These are phyloP conservation scores for Spisula solida DNA, from an alignment of 2,888 invertebrate genomes.

Conservation along the genomic window DNA sequence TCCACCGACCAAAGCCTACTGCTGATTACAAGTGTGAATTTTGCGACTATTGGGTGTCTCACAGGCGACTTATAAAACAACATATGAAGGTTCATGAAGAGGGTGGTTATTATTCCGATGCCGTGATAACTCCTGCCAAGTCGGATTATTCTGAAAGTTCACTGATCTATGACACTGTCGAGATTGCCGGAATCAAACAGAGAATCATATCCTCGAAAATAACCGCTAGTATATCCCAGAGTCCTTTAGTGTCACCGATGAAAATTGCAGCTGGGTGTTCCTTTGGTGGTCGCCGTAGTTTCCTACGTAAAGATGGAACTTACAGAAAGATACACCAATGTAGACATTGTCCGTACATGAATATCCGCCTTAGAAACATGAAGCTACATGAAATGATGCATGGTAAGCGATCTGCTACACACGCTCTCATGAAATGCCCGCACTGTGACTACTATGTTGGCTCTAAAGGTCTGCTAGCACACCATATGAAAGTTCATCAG, in stretches of 20 bases:
- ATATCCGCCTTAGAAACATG: conserved; percentile 93
- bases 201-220: conserved; percentile 85
- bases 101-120: conserved; percentile 40
- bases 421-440: conserved; percentile 90
- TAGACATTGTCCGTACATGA: conserved; percentile 94
- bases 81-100: conserved; percentile 92
- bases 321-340: conserved; percentile 94
- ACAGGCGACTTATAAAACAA: conserved; percentile 93
- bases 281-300: conserved; percentile 80
- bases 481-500: conserved; percentile 91
- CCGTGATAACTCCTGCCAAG: conserved; percentile 81
- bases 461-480: conserved; percentile 91
- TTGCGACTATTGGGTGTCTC: conserved; percentile 94
- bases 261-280: conserved; percentile 78
- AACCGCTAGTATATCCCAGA: conserved; percentile 81
- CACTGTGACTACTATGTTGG: conserved; percentile 94
- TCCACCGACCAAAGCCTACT: conserved; percentile 92
- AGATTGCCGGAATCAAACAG: conserved; percentile 85
- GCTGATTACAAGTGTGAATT: conserved; percentile 94
- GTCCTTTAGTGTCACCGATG: conserved; percentile 81
- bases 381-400: conserved; percentile 95
- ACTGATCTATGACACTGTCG: conserved; percentile 81
- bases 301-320: conserved; percentile 81
- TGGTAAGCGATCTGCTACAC: conserved; percentile 86
- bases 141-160: conserved; percentile 81